Conservation (phyloP, 2,797 vertebrate genomes). For the Lutra lutra region DNA sequence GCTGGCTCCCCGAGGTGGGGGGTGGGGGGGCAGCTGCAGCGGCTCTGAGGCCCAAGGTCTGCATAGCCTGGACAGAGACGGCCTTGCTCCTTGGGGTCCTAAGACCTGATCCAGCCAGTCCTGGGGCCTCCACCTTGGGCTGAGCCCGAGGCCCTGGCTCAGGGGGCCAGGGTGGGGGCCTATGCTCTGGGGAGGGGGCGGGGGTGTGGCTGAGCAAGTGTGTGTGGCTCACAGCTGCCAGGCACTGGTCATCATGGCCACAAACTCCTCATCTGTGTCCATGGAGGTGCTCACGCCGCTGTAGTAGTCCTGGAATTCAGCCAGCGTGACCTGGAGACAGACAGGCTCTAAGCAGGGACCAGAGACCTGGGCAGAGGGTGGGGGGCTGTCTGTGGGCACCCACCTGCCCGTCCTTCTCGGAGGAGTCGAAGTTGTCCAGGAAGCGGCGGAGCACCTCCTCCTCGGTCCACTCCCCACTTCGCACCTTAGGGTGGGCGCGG, state of each 20-base stretch:
- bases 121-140: background rate
- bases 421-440: slow-evolving; percentile 87
- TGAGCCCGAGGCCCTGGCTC: background rate
- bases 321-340: slow-evolving; percentile 85
- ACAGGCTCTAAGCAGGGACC: background rate
- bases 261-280: slow-evolving; percentile 87
- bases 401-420: slow-evolving; percentile 88
- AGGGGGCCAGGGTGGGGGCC: accelerated
- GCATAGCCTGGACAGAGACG: background rate
- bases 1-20: background rate
- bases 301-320: slow-evolving; percentile 89
- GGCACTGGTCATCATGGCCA: slow-evolving; percentile 82
- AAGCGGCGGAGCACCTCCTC: slow-evolving; percentile 87
- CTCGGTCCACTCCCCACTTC: slow-evolving; percentile 86
- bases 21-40: background rate
- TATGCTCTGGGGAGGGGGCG: accelerated
- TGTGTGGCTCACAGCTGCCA: slow-evolving; percentile 79
- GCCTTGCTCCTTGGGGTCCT: background rate
- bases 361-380: accelerated
- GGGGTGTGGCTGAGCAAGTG: accelerated
- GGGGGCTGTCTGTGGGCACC: accelerated
- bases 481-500: slow-evolving; percentile 85
- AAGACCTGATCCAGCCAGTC: background rate
- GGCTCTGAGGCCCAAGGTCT: background rate
- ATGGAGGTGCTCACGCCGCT: slow-evolving; percentile 87